These are phyloP conservation scores for Talpa occidentalis DNA, from an alignment of 2,113 vertebrate species.

Conservation along the genomic window DNA sequence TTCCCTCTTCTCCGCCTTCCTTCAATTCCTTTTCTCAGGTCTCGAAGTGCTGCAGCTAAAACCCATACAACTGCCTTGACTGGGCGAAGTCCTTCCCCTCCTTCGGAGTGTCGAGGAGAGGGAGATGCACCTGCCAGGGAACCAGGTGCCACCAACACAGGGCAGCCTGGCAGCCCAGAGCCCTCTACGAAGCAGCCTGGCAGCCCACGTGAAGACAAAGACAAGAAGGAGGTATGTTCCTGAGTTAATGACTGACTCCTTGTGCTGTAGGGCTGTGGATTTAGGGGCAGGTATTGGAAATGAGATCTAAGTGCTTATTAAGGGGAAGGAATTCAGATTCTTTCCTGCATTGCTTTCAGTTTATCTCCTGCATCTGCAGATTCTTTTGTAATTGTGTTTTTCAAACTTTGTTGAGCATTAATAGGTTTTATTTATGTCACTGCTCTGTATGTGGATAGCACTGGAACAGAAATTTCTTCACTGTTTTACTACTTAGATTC, in stretches of 20 bases:
- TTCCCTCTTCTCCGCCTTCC: conserved; percentile 37
- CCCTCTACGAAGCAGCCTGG: conserved; percentile 56
- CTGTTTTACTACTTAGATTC: not conserved
- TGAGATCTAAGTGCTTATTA: not conserved
- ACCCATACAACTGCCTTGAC: conserved; percentile 64
- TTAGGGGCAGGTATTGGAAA: not conserved
- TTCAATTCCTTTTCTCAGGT: conserved; percentile 68
- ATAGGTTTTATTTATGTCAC: not conserved
- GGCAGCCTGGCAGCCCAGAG: conserved; percentile 73
- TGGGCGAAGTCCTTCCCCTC: conserved; percentile 74
- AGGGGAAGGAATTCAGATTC: not conserved
- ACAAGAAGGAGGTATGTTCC: conserved; percentile 79
- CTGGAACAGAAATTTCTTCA: not conserved
- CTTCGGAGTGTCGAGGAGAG: conserved; percentile 69
- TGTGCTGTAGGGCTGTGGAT: not conserved
- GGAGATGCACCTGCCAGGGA: conserved; percentile 73
- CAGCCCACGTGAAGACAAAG: conserved; percentile 72
- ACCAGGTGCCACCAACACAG: conserved; percentile 42
- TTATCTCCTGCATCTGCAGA: not conserved
- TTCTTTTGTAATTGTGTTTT: not conserved
- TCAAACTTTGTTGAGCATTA: not conserved
- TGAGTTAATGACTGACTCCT: not conserved
- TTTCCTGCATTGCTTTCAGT: not conserved
- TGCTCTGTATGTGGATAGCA: fast-evolving
- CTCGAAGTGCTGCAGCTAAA: conserved; percentile 80